Evolutionary conservation across 2,797 vertebrate genomes (phyloP), one percentile per base, ranked within the genome.

Genomic region (Labroides dimidiatus): DNA sequence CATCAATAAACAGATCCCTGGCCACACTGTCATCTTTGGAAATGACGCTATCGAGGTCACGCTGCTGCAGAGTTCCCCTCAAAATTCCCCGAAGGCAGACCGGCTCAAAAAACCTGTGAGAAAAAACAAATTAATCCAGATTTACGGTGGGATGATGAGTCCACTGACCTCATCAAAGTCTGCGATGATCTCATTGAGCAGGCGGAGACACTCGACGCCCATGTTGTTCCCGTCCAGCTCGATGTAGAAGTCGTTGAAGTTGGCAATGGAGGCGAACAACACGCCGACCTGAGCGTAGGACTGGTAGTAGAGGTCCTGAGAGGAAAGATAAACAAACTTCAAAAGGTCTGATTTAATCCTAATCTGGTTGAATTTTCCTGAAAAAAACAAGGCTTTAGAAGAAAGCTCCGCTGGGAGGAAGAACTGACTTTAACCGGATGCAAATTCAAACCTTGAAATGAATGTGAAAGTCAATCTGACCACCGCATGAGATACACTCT

Each of bases 201-300:
- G 95, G 36, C 97, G 92, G 84, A 99, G 94, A 84, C 97, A 99
- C 81, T 99, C 97, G 11, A 99, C 97, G 14, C 97, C 97, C 97
- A 98, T 98, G 91, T 98, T 99, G 94, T 99, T 99, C 72, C 97
- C 97, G 0, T 99, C 97, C 89, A 99, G 90, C 91, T 99, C 97
- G 0, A 99, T 98, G 93, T 99, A 99, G 94, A 99, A 99, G 91
- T 99, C 97, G 1, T 98, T 98, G 91, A 99, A 99, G 93, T 99
- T 99, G 84, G 97, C 96, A 80, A 99, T 99, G 80, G 97, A 99
- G 64, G 97, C 97, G 45, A 99, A 99, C 92, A 99, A 93, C 72
- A 99, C 97, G 4, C 96, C 96, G 1, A 99, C 97, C 91, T 98
- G 97, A 57, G 96, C 95, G 63, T 98, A 99, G 13, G 97, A 99